A percentile compares a stretch with the other conserved stretches of the same genome.
phyloP scores from a whole-genome alignment of 2,797 vertebrate genomes.

The Etheostoma perlongum region DNA sequence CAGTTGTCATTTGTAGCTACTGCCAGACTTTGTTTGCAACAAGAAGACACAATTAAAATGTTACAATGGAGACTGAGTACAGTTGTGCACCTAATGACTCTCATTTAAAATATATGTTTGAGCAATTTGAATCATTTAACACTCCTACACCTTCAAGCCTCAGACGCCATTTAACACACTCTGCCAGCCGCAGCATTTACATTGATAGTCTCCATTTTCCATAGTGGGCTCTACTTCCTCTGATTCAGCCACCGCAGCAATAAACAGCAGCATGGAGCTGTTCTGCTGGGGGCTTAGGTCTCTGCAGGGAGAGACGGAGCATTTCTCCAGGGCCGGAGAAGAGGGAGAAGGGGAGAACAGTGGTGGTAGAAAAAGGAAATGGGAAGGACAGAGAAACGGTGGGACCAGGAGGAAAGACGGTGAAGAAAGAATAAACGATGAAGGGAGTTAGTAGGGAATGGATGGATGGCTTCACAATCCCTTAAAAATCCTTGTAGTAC shows the following conservation, averaged over 20 bases:
- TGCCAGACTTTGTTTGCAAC: slow-evolving; percentile 19
- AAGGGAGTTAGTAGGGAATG: slow-evolving; percentile 4
- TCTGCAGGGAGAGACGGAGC: slow-evolving; percentile 11
- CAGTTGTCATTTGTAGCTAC: slow-evolving; percentile 9
- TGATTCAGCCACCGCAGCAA: slow-evolving; percentile 45
- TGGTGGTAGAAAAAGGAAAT: neutral
- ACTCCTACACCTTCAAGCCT: slow-evolving; percentile 54
- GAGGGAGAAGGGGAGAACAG: slow-evolving; percentile 18
- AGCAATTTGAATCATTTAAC: slow-evolving; percentile 65
- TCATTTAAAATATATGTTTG: slow-evolving; percentile 59
- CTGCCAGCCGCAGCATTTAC: slow-evolving; percentile 44
- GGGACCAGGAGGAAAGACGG: slow-evolving; percentile 9
- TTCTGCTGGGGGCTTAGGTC: slow-evolving; percentile 15
- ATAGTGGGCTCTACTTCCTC: slow-evolving; percentile 46
- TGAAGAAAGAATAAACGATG: neutral
- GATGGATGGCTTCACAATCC: slow-evolving; percentile 20
- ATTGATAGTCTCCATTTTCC: slow-evolving; percentile 68
- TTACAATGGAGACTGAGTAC: slow-evolving; percentile 35
- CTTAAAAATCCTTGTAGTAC: slow-evolving; percentile 21
- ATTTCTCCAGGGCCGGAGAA: slow-evolving; percentile 2
- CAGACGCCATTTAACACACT: slow-evolving; percentile 14
- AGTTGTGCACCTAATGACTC: slow-evolving; percentile 47
- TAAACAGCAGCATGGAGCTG: slow-evolving; percentile 50
- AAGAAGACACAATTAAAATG: slow-evolving; percentile 18
- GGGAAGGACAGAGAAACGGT: neutral